These are phyloP conservation scores for Conomelus anceps DNA, from an alignment of 2,888 invertebrate genomes.

Conservation along the genomic window DNA sequence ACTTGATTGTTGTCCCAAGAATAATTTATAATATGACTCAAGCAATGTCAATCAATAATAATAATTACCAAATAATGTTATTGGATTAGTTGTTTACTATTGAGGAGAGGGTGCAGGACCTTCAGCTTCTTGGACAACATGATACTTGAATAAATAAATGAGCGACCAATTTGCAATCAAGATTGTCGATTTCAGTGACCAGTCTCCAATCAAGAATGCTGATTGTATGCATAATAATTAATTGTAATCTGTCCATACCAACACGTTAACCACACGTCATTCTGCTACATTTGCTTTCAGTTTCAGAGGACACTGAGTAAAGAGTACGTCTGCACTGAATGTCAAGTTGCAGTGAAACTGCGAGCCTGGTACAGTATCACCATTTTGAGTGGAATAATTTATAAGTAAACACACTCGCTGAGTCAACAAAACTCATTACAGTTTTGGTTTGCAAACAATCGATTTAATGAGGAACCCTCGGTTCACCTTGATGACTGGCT, in stretches of 20 bases:
- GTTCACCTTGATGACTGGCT: background rate
- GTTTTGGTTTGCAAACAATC: background rate
- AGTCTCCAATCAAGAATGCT: background rate
- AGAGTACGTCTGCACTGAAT: background rate
- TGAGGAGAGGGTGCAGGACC: too few species aligned
- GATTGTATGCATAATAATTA: background rate
- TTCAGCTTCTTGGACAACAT: too few species aligned
- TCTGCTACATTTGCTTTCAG: background rate
- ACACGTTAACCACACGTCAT: too few species aligned
- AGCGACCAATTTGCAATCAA: background rate
- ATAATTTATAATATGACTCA: too few species aligned
- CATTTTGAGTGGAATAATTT: background rate
- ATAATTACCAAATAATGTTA: too few species aligned
- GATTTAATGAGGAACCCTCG: background rate
- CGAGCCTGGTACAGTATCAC: background rate
- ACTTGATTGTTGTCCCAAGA: too few species aligned
- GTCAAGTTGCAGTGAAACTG: background rate
- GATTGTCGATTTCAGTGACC: background rate
- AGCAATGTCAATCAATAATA: too few species aligned
- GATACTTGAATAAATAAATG: background rate
- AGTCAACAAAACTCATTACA: background rate
- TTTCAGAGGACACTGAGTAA: background rate
- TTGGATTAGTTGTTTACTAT: too few species aligned
- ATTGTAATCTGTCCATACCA: background rate
- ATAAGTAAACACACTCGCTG: background rate